Evolutionary conservation across 2,888 invertebrate species (phyloP), one percentile per base, ranked within the genome.

Genomic region (Liopterus haemorrhoidalis): DNA sequence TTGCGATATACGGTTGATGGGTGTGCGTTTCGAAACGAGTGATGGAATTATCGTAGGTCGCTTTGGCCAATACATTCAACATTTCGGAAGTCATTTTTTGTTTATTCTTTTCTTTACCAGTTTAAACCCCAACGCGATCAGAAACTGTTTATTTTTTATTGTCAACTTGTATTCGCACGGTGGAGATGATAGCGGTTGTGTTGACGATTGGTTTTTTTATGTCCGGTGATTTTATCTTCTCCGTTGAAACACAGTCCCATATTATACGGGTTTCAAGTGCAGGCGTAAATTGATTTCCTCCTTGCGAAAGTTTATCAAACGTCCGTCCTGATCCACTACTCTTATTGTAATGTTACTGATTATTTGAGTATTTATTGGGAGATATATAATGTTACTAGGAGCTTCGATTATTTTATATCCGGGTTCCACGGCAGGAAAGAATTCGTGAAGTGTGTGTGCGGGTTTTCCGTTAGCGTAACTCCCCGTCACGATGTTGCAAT

Each of bases 401-500:
- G 14, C 20, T 30, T 39, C 30, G 20, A 39, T 6, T 12, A 39
- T 39, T 30, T 39, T 39, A 4, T 30, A 5, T 15, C 39, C 39
- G 6, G 59, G 54, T 16, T 51, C 49, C 11, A 56, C 54, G 25
- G 46, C 48, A 6, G 56, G 56, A 9, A 54, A 59, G 51, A 62
- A 62, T 49, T 59, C 54, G 43, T 63, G 57, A 28, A 63, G 51
- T 4, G 57, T 60, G 42, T 63, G 59, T 2, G 51, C 52, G 14
- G 39, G 48, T 12, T 46, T 42, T 3, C 53, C 56, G 48, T 58
- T 56, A 12, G 21, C 18, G n/a, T n/a, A n/a, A n/a, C n/a, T n/a
- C 4, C 57, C 57, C 2, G 39, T 30, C 2, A 49, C 49, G 1
- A 57, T 52, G 40, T 57, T 55, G 31, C 56, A 59, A 33, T 59